Percentiles rank a stretch among this genome's conserved stretches.
phyloP scores from a whole-genome alignment of 2,113 vertebrate species.

The Naja naja region DNA sequence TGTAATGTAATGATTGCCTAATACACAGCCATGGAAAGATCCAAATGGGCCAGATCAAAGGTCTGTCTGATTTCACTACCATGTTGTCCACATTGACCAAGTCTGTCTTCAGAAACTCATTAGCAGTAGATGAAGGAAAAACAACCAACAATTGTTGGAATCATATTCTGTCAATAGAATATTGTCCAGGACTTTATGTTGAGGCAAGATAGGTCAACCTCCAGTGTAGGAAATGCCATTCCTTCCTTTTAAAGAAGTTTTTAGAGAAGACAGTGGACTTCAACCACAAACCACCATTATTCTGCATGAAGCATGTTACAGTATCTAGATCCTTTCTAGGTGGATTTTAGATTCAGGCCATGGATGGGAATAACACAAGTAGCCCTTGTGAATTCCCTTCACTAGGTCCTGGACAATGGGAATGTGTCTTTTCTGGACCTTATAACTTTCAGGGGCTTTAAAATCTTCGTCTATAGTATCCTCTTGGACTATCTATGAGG shows the following conservation, averaged over 20 bases:
- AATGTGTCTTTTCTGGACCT: not conserved
- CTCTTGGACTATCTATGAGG: not conserved
- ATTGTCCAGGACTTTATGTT: not conserved
- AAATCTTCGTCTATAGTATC: not conserved
- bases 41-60: not conserved
- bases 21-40: not conserved
- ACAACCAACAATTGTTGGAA: not conserved
- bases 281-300: not conserved
- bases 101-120: not conserved
- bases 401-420: not conserved
- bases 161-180: not conserved
- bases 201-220: not conserved
- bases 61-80: not conserved
- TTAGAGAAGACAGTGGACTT: not conserved
- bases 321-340: not conserved
- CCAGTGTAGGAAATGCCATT: not conserved
- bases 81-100: not conserved
- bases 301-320: not conserved
- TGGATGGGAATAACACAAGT: not conserved
- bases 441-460: not conserved
- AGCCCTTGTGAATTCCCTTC: not conserved
- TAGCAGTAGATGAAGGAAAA: not conserved
- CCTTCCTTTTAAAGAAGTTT: not conserved
- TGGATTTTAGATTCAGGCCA: not conserved
- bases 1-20: not conserved